A percentile compares a stretch with the other conserved stretches of the same genome.
Conservation (phyloP, 2,888 invertebrate species). For the Agrochola lota region DNA sequence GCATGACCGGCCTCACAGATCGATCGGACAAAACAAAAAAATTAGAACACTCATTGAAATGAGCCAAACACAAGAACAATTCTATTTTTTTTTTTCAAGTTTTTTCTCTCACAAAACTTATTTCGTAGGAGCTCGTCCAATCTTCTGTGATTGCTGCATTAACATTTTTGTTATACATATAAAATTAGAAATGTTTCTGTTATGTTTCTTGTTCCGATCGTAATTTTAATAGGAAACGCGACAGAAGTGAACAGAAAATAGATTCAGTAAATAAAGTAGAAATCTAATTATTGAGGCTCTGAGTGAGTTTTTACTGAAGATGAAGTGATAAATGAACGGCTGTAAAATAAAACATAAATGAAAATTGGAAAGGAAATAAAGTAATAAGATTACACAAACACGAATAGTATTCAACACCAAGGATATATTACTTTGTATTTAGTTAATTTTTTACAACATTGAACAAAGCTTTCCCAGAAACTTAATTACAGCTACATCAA, state of each 20-base stretch:
- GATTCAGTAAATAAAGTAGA: not conserved
- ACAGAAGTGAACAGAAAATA: not conserved
- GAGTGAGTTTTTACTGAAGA: not conserved
- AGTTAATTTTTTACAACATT: not conserved
- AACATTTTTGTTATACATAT: slow-evolving; percentile 62
- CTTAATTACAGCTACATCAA: slow-evolving; percentile 24
- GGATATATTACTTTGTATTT: not conserved
- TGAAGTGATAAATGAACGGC: not conserved
- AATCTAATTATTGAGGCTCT: slow-evolving; percentile 3
- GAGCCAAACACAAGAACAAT: slow-evolving; percentile 56
- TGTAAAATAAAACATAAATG: not conserved
- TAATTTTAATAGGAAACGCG: slow-evolving; percentile 28
- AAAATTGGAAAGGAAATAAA: not conserved
- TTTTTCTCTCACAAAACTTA: slow-evolving; percentile 45
- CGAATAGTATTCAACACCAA: not conserved
- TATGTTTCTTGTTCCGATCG: slow-evolving; percentile 20
- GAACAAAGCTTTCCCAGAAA: slow-evolving; percentile 7
- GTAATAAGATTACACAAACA: not conserved
- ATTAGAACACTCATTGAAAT: slow-evolving; percentile 68
- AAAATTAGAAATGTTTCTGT: slow-evolving; percentile 47
- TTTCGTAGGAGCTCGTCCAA: slow-evolving; percentile 57
- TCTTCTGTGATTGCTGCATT: slow-evolving; percentile 60
- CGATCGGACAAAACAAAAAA: slow-evolving; percentile 68
- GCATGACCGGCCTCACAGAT: slow-evolving; percentile 68
- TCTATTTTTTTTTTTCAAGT: slow-evolving; percentile 53